Base-by-base conservation (phyloP, 2,888 invertebrate species). In the Parasteatoda lunata region DNA sequence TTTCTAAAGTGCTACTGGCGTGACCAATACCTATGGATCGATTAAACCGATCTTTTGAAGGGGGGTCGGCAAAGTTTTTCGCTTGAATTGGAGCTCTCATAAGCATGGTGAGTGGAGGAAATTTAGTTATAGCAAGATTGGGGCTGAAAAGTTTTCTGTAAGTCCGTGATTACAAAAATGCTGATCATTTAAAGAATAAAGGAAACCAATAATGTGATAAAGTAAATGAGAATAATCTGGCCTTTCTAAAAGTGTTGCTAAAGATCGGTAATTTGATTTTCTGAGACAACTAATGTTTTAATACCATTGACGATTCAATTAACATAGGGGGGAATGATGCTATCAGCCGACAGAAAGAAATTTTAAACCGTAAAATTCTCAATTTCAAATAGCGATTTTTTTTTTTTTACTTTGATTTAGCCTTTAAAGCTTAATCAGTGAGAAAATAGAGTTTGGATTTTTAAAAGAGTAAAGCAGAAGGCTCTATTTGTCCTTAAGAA, bases 21-120 rank as follows among this genome's bases (percentile, higher is more conserved):
- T 54, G 75, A 69, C 75, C 81, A 81, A 81, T 81, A 73, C n/a
- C 81, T 52, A 15, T 11, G 30, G 54, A 81, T 81, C 75, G 81
- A 81, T 81, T 68, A 49, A 51, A 51, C 51, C 68, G 65, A 66
- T 77, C 66, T 78, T 13, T 59, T 45, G 9, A n/a, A 15, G 54
- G 59, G 59, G 54, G 30, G 48, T 47, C 9, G 49, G 52, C 59
- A 59, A 9, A 59, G 47, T 13, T 78, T 69, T 59, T n/a, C 70
- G 47, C 11, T 78, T 15, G 49, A 70, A 47, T 59, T 9, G 59
- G 52, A 52, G 48, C 45, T 52, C 45, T 8, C 77, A 45, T 75
- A 59, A 59, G 11, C 59, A 59, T 30, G 30, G 30, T 2, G 30
- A 30, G 30, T 30, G 30, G 30, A 30, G 30, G 30, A 30, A 30